Base-by-base conservation (phyloP, 2,797 vertebrate genomes). In the Nasua narica region DNA sequence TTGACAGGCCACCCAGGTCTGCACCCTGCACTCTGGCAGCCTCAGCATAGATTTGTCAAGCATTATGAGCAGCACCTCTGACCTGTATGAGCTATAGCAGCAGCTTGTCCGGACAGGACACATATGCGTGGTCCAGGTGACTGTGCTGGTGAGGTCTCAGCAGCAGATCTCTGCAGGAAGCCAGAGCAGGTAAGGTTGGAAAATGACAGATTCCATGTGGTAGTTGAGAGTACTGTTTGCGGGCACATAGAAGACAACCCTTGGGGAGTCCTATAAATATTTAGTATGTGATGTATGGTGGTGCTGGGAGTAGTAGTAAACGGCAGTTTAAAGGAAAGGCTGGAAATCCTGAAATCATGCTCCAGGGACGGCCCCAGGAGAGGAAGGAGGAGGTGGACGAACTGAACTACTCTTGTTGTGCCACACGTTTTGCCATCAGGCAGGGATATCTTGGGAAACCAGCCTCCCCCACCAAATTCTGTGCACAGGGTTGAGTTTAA, bases 11-110 rank as follows among this genome's bases (percentile, higher is more conserved):
- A n/a, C 19, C 23, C 35, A 60, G 60, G 56, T 18, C 40, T 21
- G 74, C 94, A 70, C 35, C 37, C 69, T 92, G 67, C 43, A 18
- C 77, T 91, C 76, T 90, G 84, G 37, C 69, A 86, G 62, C 16
- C 11, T 85, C 37, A 29, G 77, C 82, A 87, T 35, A 65, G 15
- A 65, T 60, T 37, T 32, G 37, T 67, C 43, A 62, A 23, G 46
- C 65, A 23, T 87, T 35, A 2, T 3, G 19, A 88, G n/a, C 46
- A 35, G 11, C 54, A 35, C 29, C 46, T 85, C 90, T 74, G 77
- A 8, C 78, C 48, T 29, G 5, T 19, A 0, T 4, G 2, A 81
- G 52, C 84, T 60, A 46, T 14, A 89, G 35, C 32, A 40, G 84
- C 7, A 5, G 23, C 27, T 4, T 6, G 1, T 32, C 23, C 67